Base-by-base conservation (phyloP, 2,113 vertebrate species). In the Microtus montanus region DNA sequence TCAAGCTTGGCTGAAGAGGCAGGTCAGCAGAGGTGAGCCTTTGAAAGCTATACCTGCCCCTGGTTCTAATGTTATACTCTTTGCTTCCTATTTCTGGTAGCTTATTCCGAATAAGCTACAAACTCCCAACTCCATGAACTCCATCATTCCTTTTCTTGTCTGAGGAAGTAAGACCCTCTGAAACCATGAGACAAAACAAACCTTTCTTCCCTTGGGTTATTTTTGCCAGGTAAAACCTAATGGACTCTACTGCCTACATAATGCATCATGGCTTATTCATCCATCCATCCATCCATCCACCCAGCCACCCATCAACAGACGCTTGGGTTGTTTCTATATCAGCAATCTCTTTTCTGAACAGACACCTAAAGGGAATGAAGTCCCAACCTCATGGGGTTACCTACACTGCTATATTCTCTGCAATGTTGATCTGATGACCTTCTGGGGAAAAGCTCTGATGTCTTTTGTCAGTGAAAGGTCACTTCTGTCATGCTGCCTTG, bases 391-490 rank as follows among this genome's bases (percentile, higher is more conserved):
- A 11, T 22, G 19, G 9, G 44, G 22, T n/a, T 63, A 41, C 33
- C 30, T 92, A 38, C 33, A 22, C 9, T 6, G 12, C 13, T 9
- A 19, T 8, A 7, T 74, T 28, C 24, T 41, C 64, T 41, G 35
- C n/a, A 44, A 61, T 30, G 35, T 61, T 61, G 79, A 82, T 38
- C 35, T 82, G 79, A 82, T 82, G 20, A 82, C 28, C 41, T 80
- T 91, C 88, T 61, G 15, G 75, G 52, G 93, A 47, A 33, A 66
- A 71, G 41, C 12, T 66, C 12, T 83, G 77, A 44, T 44, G 64
- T 30, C 49, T 82, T 95, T 97, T 94, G 28, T 84, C 92, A 74
- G 49, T 79, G 38, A 87, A 83, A 68, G 83, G 22, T 84, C 20
- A 4, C 7, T 90, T 86, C 86, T 19, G 28, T 68, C 7, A 35